These are phyloP conservation scores for Poecilia gillii DNA, from an alignment of 2,797 vertebrate genomes.

Conservation along the genomic window DNA sequence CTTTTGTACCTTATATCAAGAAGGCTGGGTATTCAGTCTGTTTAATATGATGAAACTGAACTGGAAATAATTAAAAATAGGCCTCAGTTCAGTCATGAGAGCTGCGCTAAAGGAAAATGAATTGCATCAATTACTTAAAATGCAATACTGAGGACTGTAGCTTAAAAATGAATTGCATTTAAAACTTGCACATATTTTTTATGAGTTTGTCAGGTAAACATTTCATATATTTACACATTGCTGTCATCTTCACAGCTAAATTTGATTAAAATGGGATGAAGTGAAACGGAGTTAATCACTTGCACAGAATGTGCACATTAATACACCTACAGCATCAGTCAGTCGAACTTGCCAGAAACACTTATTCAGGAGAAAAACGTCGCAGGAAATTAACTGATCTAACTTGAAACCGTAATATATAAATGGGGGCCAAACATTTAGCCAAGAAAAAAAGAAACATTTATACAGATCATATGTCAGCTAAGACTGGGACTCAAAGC, in stretches of 20 bases:
- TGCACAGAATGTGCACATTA: background rate
- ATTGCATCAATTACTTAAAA: background rate
- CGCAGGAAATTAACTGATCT: background rate
- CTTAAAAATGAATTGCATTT: background rate
- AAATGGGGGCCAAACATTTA: background rate
- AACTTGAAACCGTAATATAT: background rate
- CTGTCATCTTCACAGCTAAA: background rate
- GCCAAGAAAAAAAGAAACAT: background rate
- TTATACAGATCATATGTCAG: background rate
- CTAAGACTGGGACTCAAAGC: background rate
- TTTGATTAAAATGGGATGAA: conserved; percentile 4
- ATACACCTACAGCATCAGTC: background rate
- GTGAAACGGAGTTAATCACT: background rate
- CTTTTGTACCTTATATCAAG: background rate
- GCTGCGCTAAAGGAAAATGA: background rate
- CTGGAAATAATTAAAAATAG: background rate
- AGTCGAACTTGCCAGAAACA: background rate
- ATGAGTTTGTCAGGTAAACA: background rate
- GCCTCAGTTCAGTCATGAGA: background rate
- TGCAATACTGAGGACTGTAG: background rate
- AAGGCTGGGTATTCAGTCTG: background rate
- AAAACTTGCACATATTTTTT: background rate
- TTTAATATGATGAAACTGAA: background rate
- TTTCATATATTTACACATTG: background rate
- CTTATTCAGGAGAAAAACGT: background rate